These are phyloP conservation scores for Leptinotarsa tumamoca DNA, from an alignment of 2,888 invertebrate species.

Conservation along the genomic window DNA sequence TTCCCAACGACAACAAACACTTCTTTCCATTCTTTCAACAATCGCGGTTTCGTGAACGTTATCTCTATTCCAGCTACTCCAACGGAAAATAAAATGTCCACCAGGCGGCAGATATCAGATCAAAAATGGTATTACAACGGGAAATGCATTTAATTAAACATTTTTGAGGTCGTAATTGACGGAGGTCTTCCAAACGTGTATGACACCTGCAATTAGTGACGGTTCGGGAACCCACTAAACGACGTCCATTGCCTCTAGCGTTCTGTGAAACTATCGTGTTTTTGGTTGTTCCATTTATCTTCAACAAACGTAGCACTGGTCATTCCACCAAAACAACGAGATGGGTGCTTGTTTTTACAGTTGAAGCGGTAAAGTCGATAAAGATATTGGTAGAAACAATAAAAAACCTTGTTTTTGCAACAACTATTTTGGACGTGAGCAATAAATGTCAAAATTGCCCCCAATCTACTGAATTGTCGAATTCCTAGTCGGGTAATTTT, in stretches of 20 bases:
- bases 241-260: conserved; percentile 45
- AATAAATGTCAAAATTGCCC: too few species aligned
- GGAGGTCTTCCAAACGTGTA: conserved; percentile 61
- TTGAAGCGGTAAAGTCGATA: too few species aligned
- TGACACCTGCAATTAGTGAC: conserved; percentile 67
- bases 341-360: neutral
- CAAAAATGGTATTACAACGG: conserved; percentile 64
- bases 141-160: conserved; percentile 66
- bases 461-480: too few species aligned
- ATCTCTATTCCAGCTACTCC: neutral
- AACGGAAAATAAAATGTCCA: conserved; percentile 30
- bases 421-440: too few species aligned
- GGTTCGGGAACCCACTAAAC: conserved; percentile 62
- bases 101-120: conserved; percentile 56
- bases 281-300: neutral
- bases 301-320: neutral
- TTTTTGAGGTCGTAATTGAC: conserved; percentile 63
- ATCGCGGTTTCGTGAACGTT: neutral
- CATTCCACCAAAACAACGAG: neutral
- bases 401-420: too few species aligned
- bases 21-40: neutral
- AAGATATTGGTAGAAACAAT: too few species aligned
- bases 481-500: too few species aligned
- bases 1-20: neutral
- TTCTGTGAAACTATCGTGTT: conserved; percentile 15